Base-by-base conservation (phyloP, 64 coral and sea anemone species). In the Pocillopora verrucosa region DNA sequence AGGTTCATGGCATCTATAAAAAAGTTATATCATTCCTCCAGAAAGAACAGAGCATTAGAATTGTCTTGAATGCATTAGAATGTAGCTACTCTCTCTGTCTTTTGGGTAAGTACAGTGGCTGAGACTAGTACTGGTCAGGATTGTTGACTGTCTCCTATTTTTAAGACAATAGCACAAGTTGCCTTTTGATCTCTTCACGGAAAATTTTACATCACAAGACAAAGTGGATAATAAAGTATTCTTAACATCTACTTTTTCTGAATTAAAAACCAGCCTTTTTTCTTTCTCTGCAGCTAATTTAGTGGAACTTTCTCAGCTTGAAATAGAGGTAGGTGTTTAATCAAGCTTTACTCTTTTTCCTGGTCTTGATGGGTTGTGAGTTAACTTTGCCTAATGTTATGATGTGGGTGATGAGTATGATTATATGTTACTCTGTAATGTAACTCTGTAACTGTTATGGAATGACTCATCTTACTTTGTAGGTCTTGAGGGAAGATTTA, bases 71-170 rank as follows among this genome's bases (percentile, higher is more conserved):
- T 70, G 95, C 93, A 0, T 56, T 99, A 41, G 90, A 95, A 68
- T 95, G 97, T 77, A 95, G 85, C 70, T 91, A 95, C 70, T 72
- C 97, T 58, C 74, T 99, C 20, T 99, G 93, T 86, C 93, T 99
- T 65, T 88, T 99, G 37, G 97, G 97, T 99, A 62, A 90, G 88
- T 24, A 38, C 16, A 56, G 17, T 72, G 11, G 34, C 36, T n/a
- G 13, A n/a, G 41, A 11, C 4, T 9, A 51, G 2, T 13, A 34
- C 30, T 59, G 5, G 10, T 15, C 70, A 59, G 19, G 16, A 59
- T 6, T 58, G 15, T 56, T 19, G 13, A 4, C 13, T 17, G 19
- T 20, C 25, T 0, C 45, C 56, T 60, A 19, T 36, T 45, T 58
- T 9, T 22, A 7, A n/a, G 16, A 22, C 19, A n/a, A 69, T 69